Evolutionary conservation across 2,113 vertebrate species (phyloP).

Genomic region (Gnathonemus echidnorhynchus): DNA sequence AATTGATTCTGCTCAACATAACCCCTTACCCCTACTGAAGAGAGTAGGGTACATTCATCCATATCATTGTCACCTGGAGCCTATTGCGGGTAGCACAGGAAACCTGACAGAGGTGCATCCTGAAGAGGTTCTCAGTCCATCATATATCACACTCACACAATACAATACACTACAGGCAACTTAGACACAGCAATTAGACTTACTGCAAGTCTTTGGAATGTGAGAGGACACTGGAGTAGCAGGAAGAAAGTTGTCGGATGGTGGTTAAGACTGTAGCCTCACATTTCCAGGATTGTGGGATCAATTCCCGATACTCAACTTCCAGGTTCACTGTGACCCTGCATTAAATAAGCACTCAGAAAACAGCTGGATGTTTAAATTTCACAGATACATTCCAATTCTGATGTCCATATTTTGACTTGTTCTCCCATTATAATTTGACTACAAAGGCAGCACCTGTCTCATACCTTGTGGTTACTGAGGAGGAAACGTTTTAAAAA

Average conservation of each 20-base stretch:
- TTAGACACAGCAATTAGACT: background rate
- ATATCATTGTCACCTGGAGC: background rate
- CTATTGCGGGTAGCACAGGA: background rate
- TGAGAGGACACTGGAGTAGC: background rate
- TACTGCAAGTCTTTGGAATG: background rate
- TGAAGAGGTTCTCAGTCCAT: background rate
- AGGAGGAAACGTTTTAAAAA: background rate
- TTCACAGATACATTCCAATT: background rate
- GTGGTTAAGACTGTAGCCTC: background rate
- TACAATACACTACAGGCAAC: background rate
- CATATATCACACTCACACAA: background rate
- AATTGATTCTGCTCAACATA: background rate
- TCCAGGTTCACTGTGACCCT: background rate
- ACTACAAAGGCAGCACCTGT: background rate
- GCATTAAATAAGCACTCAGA: background rate
- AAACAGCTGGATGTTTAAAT: background rate
- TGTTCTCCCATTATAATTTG: background rate
- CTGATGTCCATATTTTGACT: background rate
- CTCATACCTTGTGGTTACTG: background rate
- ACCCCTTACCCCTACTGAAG: background rate
- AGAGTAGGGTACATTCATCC: background rate
- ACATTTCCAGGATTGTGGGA: background rate
- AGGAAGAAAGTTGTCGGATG: background rate
- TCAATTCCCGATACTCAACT: background rate
- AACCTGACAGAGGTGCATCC: background rate